Conservation (phyloP, 2,113 vertebrate genomes). For the Megaceryle maxima region DNA sequence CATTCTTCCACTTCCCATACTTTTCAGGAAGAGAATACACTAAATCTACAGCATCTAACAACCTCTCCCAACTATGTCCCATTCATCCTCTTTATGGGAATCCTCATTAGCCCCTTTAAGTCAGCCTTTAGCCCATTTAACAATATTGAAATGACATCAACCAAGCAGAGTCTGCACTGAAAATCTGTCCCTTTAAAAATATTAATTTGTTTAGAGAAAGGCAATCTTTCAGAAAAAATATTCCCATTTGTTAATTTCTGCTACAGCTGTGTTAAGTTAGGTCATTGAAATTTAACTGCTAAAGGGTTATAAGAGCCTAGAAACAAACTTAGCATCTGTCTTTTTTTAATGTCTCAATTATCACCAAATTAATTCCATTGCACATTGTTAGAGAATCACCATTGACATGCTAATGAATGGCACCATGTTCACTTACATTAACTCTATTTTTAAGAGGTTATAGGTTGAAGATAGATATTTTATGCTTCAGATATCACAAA, state of each 20-base stretch:
- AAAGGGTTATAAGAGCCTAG: conserved; percentile 70
- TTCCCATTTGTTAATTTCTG: conserved; percentile 66
- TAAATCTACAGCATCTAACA: background rate
- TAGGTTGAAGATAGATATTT: conserved; percentile 59
- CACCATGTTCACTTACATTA: conserved; percentile 55
- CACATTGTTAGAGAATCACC: conserved; percentile 56
- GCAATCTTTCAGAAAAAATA: conserved; percentile 29
- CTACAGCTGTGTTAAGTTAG: conserved; percentile 63
- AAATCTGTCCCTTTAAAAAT: background rate
- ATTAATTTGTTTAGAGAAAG: background rate
- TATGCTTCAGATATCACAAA: conserved; percentile 48
- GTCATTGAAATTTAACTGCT: conserved; percentile 76
- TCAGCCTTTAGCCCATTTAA: background rate
- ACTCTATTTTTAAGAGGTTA: conserved; percentile 63
- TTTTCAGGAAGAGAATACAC: background rate
- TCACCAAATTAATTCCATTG: conserved; percentile 74
- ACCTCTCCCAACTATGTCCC: background rate
- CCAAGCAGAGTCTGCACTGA: background rate
- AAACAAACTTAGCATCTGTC: conserved; percentile 71
- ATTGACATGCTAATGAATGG: conserved; percentile 73
- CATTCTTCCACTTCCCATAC: background rate
- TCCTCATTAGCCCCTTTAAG: background rate
- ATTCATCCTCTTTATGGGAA: background rate
- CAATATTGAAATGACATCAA: background rate
- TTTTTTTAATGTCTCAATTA: conserved; percentile 77